Base-by-base conservation (phyloP, 2,797 vertebrate genomes). In the Caiman crocodilus region DNA sequence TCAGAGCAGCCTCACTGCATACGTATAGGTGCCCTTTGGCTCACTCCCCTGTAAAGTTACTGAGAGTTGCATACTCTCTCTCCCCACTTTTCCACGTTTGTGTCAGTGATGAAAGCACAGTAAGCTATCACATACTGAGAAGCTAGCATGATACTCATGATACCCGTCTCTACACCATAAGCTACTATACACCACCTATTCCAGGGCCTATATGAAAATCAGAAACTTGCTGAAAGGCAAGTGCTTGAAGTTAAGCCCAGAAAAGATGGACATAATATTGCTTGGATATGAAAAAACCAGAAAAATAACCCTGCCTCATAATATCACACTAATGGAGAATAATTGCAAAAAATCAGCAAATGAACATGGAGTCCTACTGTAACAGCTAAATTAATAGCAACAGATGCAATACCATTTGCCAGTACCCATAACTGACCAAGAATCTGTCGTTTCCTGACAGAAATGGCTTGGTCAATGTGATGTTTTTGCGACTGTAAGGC, bases 81-180 rank as follows among this genome's bases (percentile, higher is more conserved):
- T 14, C 3, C 13, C 85, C 86, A 74, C 21, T 50, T 12, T 55
- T 75, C 42, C 7, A 13, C 26, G 23, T 42, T 18, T 3, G 23
- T 71, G 67, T 78, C 2, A 0, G 30, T 12, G 32, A 42, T 13
- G 32, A 42, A 50, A 77, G 16, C 57, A 83, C 35, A 73, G 63
- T 58, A 55, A 28, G n/a, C 59, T 11, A 8, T 5, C 85, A 14
- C 0, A 0, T 35, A 61, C 18, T 69, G 60, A 64, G 65, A 25
- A 74, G 6, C n/a, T 64, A 77, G 60, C 4, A 6, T 50, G 42
- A 32, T 1, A 80, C 60, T 28, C 78, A 89, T 42, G 32, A 87
- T 77, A 74, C 7, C 8, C 82, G 79, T 30, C 64, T 26, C 4
- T n/a, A 4, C 17, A 58, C 35, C 71, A 75, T 12, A 84, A 25